Base-by-base conservation (phyloP, 2,113 vertebrate genomes). In the Leptodactylus fuscus region DNA sequence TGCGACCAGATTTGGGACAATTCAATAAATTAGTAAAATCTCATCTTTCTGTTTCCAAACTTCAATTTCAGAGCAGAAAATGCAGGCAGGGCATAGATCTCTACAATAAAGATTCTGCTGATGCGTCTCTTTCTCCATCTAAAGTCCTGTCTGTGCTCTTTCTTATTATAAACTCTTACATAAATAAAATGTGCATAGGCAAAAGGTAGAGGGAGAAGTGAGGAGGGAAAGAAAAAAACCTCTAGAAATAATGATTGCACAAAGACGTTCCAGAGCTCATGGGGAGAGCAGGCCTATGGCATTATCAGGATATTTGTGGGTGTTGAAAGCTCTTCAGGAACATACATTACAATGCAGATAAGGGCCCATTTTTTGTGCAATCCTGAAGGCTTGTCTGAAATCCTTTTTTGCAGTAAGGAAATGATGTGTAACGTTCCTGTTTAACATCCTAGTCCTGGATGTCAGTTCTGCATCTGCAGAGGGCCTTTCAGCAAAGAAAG, bases 251-350 rank as follows among this genome's bases (percentile, higher is more conserved):
- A n/a, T n/a, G n/a, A n/a, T 46, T 27, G 15, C 1, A 77, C 53
- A 80, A 65, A 67, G 58, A 24, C 29, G n/a, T 62, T 67, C 36
- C 79, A 67, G 79, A 32, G 58, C 60, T 32, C 1, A 48, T n/a
- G 29, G 60, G n/a, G 44, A 29, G 77, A n/a, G 60, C 11, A n/a
- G 10, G 12, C 18, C 24, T 81, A 5, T 27, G 2, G n/a, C 6
- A 20, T 36, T 36, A 18, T 13, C 65, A 38, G 65, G 29, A 71
- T 51, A 55, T 55, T 44, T 41, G 13, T 53, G 32, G 49, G 65
- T 55, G 69, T 12, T 53, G 32, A 82, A 34, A 65, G 22, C n/a
- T 18, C 13, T 44, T 27, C 46, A 15, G 46, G 81, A 41, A 38
- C 32, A 53, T 10, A 44, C 18, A 53, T 46, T 67, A 81, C 60